These are phyloP conservation scores for Caenorhabditis briggsae DNA, from an alignment of 1,140 invertebrate species.

Conservation along the genomic window DNA sequence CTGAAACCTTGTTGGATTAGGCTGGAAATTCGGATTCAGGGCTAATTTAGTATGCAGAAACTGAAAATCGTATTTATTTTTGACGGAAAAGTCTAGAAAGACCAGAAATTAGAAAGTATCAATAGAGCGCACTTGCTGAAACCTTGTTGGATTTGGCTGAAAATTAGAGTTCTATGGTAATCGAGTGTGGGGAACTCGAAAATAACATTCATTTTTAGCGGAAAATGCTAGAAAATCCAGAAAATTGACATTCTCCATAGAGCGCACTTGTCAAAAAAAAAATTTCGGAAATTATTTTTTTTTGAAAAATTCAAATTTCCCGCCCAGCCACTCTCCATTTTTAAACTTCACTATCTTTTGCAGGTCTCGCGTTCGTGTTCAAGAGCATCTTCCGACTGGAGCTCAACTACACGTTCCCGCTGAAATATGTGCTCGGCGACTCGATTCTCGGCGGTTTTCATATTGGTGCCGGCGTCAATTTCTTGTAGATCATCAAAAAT, in stretches of 20 bases:
- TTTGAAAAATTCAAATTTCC: background rate
- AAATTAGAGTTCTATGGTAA: too few species aligned
- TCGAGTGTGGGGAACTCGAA: too few species aligned
- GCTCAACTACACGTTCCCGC: constrained; percentile 76
- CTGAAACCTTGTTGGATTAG: background rate
- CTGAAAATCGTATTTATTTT: too few species aligned
- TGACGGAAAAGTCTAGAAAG: too few species aligned
- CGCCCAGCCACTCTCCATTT: background rate
- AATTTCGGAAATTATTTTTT: background rate
- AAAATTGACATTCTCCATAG: too few species aligned
- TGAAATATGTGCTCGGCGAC: constrained; percentile 71
- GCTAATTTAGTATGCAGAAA: too few species aligned
- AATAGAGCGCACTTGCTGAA: background rate
- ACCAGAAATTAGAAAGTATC: background rate
- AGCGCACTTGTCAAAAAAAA: too few species aligned
- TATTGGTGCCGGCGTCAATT: constrained; percentile 75
- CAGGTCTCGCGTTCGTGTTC: constrained; percentile 70
- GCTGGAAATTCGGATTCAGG: too few species aligned
- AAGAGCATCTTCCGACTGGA: constrained; percentile 73
- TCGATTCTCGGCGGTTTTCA: constrained; percentile 69
- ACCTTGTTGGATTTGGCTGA: background rate
- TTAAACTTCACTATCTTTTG: background rate
- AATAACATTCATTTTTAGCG: too few species aligned
- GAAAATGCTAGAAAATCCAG: too few species aligned
- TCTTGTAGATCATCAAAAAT: constrained; percentile 64